These are phyloP conservation scores for Bubo bubo DNA, from an alignment of 2,113 vertebrate species.

Conservation along the genomic window DNA sequence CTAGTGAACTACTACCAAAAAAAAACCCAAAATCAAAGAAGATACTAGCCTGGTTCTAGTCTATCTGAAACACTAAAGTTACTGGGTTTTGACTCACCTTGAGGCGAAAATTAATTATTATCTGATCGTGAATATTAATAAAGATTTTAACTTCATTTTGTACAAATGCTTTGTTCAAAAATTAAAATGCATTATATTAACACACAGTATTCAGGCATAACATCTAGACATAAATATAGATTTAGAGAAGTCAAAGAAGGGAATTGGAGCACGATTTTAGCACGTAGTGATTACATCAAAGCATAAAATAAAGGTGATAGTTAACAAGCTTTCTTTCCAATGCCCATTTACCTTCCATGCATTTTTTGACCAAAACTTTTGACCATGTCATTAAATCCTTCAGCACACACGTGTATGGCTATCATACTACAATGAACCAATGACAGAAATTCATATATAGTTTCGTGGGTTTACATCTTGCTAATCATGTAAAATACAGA, in stretches of 20 bases:
- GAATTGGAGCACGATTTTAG: neutral
- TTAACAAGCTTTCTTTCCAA: neutral
- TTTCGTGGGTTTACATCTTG: neutral
- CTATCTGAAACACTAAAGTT: neutral
- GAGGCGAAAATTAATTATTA: neutral
- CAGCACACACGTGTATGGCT: rapidly evolving
- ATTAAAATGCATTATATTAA: neutral
- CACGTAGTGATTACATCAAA: neutral
- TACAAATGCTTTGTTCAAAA: neutral
- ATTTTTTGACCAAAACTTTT: neutral
- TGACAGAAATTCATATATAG: neutral
- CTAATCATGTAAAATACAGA: neutral
- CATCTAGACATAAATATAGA: neutral
- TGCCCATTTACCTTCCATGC: neutral
- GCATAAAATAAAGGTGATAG: neutral
- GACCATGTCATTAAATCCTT: neutral
- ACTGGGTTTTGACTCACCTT: neutral
- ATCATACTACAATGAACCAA: neutral
- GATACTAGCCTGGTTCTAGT: neutral
- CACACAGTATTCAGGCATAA: neutral
- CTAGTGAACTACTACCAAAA: neutral
- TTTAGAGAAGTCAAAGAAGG: neutral
- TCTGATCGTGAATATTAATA: neutral
- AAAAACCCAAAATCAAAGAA: neutral
- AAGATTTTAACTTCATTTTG: neutral